A percentile compares a stretch with the other conserved stretches of the same genome.
These are phyloP conservation scores for Metacarcinus magister DNA, from an alignment of 2,888 invertebrate species.

Conservation along the genomic window DNA sequence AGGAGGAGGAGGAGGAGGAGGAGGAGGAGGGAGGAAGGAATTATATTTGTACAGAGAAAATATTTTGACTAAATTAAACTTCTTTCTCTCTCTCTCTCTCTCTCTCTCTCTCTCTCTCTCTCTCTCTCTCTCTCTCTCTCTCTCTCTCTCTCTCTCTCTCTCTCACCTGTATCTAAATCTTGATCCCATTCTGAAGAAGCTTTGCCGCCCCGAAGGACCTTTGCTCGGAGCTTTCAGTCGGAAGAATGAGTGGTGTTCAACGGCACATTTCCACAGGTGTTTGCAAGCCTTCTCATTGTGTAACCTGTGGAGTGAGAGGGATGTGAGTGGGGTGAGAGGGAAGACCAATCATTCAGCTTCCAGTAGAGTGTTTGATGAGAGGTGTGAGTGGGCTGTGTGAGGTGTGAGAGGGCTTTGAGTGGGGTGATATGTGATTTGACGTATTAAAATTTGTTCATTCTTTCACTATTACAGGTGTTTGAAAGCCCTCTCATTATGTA, in stretches of 20 bases:
- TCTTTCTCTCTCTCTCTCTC: not conserved
- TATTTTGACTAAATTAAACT: not conserved
- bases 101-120: not conserved
- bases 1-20: too few species aligned
- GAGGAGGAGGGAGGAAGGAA: too few species aligned
- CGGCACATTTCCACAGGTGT: constrained; percentile 99
- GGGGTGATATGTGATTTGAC: too few species aligned
- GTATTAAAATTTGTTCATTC: too few species aligned
- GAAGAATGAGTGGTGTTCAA: constrained; percentile 99
- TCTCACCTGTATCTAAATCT: constrained; percentile 92
- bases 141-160: not conserved
- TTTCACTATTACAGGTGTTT: too few species aligned
- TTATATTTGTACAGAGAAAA: too few species aligned
- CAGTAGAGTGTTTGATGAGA: too few species aligned
- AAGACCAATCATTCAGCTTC: too few species aligned
- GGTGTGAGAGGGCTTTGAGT: too few species aligned
- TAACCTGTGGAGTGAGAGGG: constrained; percentile 86
- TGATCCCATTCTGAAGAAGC: constrained; percentile 99
- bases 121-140: constrained; percentile 30
- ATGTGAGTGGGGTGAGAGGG: too few species aligned
- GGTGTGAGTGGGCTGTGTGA: too few species aligned
- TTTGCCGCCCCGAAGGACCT: constrained; percentile 94
- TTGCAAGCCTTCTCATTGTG: constrained; percentile 99
- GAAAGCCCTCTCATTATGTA: too few species aligned
- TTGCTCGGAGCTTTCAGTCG: constrained; percentile 95